Base-by-base conservation (phyloP, 2,113 vertebrate genomes). In the Acinonyx jubatus region DNA sequence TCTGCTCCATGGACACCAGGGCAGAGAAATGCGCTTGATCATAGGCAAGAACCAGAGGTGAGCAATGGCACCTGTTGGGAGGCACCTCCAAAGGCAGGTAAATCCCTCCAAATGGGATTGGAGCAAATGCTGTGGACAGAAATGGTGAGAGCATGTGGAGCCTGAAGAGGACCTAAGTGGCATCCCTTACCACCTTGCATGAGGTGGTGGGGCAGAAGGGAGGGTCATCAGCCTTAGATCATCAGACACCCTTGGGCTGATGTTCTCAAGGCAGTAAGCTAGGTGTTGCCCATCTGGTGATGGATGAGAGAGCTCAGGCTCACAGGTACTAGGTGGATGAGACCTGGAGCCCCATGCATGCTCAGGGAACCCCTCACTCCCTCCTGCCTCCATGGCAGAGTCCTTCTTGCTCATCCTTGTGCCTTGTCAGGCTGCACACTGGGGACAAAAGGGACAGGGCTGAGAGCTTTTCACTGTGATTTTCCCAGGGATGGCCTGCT, bases 11-110 rank as follows among this genome's bases (percentile, higher is more conserved):
- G 95, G 99, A 99, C 98, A 99, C 99, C 29, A 99, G 99, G 31
- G 99, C 99, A 4, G 99, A 99, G 98, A 99, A 99, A 98, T 99
- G 99, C 25, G 99, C 99, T 99, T 99, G 99, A 97, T 99, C 99
- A 0, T 99, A 99, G 96, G 99, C 99, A 55, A 99, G 98, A 92
- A 99, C 99, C 98, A 99, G 99, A 50, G 99, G 99, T 29, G 99
- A 99, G 98, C 99, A 99, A 98, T 99, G 99, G 91, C 99, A 99
- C 98, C 99, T 99, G 98, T 99, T 99, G 2, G 99, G 99, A n/a
- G 99, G 99, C 48, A 99, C 99, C 99, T 99, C 99, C 97, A 99
- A 98, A 15, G 99, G 99, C 98, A 99, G 99, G 98, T 99, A 99
- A 97, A 99, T 99, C 5, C 99, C 99, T 97, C 99, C 99, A 19